phyloP scores from a whole-genome alignment of 1,140 invertebrate species.

The Fopius arisanus region DNA sequence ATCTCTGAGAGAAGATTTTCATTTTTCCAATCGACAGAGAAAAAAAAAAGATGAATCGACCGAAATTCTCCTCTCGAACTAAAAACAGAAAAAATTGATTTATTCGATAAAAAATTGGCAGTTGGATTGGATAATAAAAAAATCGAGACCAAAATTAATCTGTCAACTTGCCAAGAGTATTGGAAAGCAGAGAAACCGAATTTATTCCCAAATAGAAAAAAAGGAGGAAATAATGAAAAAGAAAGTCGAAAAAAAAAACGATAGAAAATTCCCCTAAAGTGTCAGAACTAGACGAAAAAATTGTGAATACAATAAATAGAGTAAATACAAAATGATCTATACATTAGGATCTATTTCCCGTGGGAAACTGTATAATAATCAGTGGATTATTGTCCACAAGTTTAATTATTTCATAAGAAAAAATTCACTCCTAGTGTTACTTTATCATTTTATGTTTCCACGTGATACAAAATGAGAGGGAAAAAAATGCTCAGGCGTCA shows the following conservation, averaged over 20 bases:
- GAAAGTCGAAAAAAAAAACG: background rate
- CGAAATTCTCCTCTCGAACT: no score
- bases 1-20: no score
- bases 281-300: background rate
- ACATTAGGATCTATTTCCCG: conserved; percentile 39
- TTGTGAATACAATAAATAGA: conserved; percentile 54
- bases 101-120: background rate
- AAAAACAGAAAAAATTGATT: background rate
- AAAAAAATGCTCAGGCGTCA: conserved; percentile 16
- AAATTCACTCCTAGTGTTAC: conserved; percentile 15
- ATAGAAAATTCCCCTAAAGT: no score
- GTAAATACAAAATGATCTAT: conserved; percentile 58
- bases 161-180: background rate
- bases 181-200: no score
- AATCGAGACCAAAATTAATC: background rate
- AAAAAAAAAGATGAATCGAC: no score
- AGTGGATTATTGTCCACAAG: conserved; percentile 21
- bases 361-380: no score
- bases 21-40: no score
- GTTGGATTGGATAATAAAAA: background rate
- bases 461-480: conserved; percentile 27
- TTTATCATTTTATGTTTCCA: conserved; percentile 8
- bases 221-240: no score
- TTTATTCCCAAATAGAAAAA: background rate
- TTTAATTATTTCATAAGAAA: conserved; percentile 35